Evolutionary conservation across 2,888 invertebrate species (phyloP), one percentile per base, ranked within the genome.

Genomic region (Kryphioiulus occultus): DNA sequence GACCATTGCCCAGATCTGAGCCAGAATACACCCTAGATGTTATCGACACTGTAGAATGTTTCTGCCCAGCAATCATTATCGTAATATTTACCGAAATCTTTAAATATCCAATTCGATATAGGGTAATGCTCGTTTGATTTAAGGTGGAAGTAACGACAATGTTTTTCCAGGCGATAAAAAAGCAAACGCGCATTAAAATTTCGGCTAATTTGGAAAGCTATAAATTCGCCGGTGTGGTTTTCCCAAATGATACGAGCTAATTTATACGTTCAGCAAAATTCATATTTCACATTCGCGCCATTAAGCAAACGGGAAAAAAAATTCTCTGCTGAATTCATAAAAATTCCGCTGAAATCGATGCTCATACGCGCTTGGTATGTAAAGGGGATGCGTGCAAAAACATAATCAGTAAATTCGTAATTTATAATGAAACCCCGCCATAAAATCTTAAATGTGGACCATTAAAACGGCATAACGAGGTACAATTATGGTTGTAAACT

Each of bases 381-480:
- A 26, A 68, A 68, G 68, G 26, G 68, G 26, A 22, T 68, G 68
- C 68, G 26, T 26, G 26, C 26, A 42, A 84, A 39, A 42, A 35
- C 84, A 84, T 84, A 84, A 84, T 84, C 35, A 84, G 84, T 84
- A 84, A 84, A 84, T 84, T 15, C 68, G 26, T 68, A 68, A 68
- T 68, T 68, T 68, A 68, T 68, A 68, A 32, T 35, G 42, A 42
- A 84, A 35, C 39, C n/a, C 42, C n/a, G 84, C 84, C 84, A 35
- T 84, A 84, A 84, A 84, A 84, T 84, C 84, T 84, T 84, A 84
- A 84, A 84, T 84, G 84, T 84, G 84, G 84, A 32, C 35, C 84
- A 84, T 84, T 84, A 84, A 84, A 84, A 84, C 84, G 2, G 68
- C 84, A 84, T 84, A 84, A 84, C 84, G 84, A 84, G 84, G 84